These are phyloP conservation scores for Trachelipus rathkii DNA, from an alignment of 1,140 invertebrate species.

Conservation along the genomic window DNA sequence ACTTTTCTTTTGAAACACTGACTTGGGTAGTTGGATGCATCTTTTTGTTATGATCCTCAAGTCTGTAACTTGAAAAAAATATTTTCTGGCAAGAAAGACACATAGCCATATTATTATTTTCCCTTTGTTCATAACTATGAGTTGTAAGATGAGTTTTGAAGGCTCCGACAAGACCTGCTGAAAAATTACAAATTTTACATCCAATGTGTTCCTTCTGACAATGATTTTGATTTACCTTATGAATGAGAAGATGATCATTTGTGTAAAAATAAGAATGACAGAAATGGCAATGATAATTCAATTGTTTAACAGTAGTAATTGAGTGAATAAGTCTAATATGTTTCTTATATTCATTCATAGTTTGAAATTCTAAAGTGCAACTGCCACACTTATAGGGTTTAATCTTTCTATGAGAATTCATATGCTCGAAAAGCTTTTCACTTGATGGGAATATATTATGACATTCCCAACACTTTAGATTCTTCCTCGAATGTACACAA, in stretches of 20 bases:
- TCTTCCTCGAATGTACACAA: conserved; percentile 33
- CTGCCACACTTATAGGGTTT: conserved; percentile 38
- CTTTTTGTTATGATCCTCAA: conserved; percentile 31
- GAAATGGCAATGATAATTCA: conserved; percentile 36
- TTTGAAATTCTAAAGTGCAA: conserved; percentile 34
- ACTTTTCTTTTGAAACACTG: neutral
- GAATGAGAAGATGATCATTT: conserved; percentile 35
- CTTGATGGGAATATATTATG: conserved; percentile 37
- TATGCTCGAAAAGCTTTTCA: conserved; percentile 44
- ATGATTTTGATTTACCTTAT: conserved; percentile 43
- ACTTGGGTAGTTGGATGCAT: conserved; percentile 21
- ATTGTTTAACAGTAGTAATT: conserved; percentile 36
- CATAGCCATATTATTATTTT: conserved; percentile 36
- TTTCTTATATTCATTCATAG: conserved; percentile 42
- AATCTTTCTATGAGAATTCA: conserved; percentile 40
- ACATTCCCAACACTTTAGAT: conserved; percentile 34
- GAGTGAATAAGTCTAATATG: conserved; percentile 40
- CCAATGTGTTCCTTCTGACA: conserved; percentile 33
- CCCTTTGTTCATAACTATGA: conserved; percentile 39
- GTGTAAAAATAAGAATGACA: conserved; percentile 42
- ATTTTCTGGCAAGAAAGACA: conserved; percentile 41
- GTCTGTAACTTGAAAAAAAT: conserved; percentile 39
- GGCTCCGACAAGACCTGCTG: conserved; percentile 27
- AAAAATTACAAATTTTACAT: conserved; percentile 37
- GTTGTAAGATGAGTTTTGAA: conserved; percentile 36